Evolutionary conservation across 2,113 vertebrate genomes (phyloP).

Genomic region (Lethenteron camtschaticum): DNA sequence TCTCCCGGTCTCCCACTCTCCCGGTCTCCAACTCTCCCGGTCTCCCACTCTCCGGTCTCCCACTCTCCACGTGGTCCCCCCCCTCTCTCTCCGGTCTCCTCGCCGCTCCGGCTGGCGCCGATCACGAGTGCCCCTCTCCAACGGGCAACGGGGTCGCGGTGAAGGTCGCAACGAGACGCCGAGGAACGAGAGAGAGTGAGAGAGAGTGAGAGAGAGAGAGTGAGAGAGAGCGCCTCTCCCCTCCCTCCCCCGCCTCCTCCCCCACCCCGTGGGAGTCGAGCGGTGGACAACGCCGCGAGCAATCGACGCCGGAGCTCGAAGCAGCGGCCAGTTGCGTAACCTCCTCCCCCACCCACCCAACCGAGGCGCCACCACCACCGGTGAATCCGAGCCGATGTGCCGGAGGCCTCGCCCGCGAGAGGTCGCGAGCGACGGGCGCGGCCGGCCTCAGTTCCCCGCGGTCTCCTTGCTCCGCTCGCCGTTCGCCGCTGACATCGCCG

Average conservation of each 20-base stretch:
- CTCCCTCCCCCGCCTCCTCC: not conserved
- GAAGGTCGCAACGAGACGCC: not conserved
- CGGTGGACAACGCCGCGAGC: too few species aligned
- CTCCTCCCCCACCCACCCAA: too few species aligned
- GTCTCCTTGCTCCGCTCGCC: too few species aligned
- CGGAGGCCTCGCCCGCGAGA: too few species aligned
- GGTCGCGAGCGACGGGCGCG: too few species aligned
- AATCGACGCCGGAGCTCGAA: too few species aligned
- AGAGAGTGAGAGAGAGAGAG: conserved; percentile 13
- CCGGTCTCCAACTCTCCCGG: not conserved
- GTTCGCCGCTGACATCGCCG: too few species aligned
- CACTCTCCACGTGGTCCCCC: conserved; percentile 8
- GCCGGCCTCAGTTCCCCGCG: too few species aligned
- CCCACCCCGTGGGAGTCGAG: too few species aligned
- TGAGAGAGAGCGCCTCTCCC: not conserved
- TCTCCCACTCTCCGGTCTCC: conserved; percentile 1
- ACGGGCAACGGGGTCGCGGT: conserved; percentile 6
- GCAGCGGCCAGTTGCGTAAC: too few species aligned
- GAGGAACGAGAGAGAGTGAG: not conserved
- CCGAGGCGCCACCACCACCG: too few species aligned
- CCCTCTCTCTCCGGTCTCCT: not conserved
- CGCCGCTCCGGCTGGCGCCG: not conserved
- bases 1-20: not conserved
- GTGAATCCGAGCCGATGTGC: too few species aligned
- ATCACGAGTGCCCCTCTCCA: not conserved